Percentiles rank a stretch among this genome's conserved stretches.
These are phyloP conservation scores for Seira musarum DNA, from an alignment of 2,888 invertebrate genomes.

Conservation along the genomic window DNA sequence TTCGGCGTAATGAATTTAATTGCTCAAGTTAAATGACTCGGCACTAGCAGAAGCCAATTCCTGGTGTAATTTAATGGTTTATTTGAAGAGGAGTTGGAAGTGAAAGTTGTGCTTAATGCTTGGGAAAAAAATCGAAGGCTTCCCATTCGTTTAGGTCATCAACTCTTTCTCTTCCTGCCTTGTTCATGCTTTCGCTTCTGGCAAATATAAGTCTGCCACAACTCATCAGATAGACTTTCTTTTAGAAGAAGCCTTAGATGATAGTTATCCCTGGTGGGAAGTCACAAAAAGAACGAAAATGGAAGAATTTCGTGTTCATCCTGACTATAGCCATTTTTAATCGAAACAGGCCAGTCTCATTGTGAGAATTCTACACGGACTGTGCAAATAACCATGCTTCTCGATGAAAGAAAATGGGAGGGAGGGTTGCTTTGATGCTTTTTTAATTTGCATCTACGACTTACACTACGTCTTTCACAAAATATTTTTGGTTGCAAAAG, in stretches of 20 bases:
- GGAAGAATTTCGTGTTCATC: not conserved
- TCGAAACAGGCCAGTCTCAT: no score
- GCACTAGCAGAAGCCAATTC: no score
- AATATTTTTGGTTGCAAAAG: slow-evolving; percentile 3
- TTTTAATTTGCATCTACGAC: slow-evolving; percentile 3
- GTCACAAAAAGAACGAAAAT: not conserved
- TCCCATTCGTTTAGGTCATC: not conserved
- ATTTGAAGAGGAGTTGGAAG: no score
- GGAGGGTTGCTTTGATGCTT: slow-evolving; percentile 2
- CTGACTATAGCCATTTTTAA: no score
- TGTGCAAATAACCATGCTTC: not conserved
- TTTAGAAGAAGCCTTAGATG: no score
- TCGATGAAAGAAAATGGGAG: not conserved
- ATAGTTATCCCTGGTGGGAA: no score
- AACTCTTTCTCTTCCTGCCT: no score
- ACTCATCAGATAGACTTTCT: not conserved
- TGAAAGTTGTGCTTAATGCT: no score
- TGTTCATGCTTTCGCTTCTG: not conserved
- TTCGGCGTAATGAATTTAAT: no score
- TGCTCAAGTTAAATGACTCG: no score
- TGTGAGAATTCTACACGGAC: not conserved
- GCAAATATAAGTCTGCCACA: not conserved
- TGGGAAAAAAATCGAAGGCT: not conserved
- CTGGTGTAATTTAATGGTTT: no score
- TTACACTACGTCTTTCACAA: not conserved